These are phyloP conservation scores for Parnassius smintheus DNA, from an alignment of 2,888 invertebrate species.

Conservation along the genomic window DNA sequence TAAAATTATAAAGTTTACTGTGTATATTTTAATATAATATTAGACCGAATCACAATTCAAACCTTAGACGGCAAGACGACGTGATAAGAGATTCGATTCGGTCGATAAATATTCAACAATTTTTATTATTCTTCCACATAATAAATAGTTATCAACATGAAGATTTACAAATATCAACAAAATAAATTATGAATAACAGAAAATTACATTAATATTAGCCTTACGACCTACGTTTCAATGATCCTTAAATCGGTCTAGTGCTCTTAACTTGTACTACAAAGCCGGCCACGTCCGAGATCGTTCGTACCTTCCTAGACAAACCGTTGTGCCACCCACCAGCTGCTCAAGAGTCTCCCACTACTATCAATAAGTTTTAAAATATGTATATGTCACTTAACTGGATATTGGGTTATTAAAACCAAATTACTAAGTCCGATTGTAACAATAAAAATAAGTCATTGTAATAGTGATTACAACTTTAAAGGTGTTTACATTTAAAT, in stretches of 20 bases:
- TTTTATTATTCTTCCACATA: constrained; percentile 73
- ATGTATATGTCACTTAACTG: constrained; percentile 3
- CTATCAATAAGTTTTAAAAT: neutral
- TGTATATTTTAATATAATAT: constrained; percentile 70
- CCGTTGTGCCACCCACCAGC: neutral
- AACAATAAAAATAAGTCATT: neutral
- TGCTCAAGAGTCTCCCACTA: neutral
- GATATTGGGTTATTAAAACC: neutral
- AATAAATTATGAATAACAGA: constrained; percentile 81
- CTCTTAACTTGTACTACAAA: constrained; percentile 74
- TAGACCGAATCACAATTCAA: constrained; percentile 57
- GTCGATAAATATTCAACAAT: constrained; percentile 76
- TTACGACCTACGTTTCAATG: constrained; percentile 61
- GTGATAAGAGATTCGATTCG: constrained; percentile 58
- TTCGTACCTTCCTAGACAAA: neutral
- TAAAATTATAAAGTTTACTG: constrained; percentile 57
- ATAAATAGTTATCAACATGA: constrained; percentile 81
- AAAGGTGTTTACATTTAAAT: no score
- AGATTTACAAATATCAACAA: constrained; percentile 82
- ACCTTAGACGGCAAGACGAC: constrained; percentile 43
- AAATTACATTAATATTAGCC: constrained; percentile 73
- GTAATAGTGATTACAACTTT: no score
- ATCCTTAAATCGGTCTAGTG: constrained; percentile 60
- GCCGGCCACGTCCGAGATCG: constrained; percentile 46
- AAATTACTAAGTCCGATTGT: neutral